Percentiles rank a stretch among this genome's conserved stretches.
Evolutionary conservation across 2,888 invertebrate species (phyloP).

Genomic region (Augiades crinisus): DNA sequence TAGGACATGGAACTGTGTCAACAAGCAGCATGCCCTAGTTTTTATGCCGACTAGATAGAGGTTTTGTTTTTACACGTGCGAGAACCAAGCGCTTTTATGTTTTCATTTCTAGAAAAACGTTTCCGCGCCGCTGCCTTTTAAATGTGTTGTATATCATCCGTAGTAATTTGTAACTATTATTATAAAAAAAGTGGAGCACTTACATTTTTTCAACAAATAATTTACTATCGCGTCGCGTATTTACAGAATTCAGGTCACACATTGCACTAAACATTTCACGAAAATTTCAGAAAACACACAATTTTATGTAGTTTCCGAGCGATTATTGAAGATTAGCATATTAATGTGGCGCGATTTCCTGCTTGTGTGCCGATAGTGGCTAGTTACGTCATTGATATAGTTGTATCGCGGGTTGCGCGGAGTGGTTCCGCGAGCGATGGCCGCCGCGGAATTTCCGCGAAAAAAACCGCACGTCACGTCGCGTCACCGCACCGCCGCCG

Average conservation of each 20-base stretch:
- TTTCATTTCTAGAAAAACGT: conserved; percentile 18
- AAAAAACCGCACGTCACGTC: conserved; percentile 69
- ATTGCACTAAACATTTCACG: neutral
- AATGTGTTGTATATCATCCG: conserved; percentile 1
- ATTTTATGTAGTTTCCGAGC: too few relatives aligned
- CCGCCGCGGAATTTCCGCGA: conserved; percentile 75
- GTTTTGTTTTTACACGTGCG: conserved; percentile 45
- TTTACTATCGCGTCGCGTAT: too few relatives aligned
- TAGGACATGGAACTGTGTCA: conserved; percentile 69
- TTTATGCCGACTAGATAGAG: conserved; percentile 47
- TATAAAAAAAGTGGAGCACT: neutral
- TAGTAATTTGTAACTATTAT: neutral
- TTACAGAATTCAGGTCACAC: neutral
- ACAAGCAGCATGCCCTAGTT: conserved; percentile 71
- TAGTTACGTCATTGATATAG: conserved; percentile 15
- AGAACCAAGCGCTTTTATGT: conserved; percentile 27
- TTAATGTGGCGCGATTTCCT: neutral
- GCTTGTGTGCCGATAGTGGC: conserved; percentile 7
- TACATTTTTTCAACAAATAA: neutral
- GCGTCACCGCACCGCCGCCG: conserved; percentile 48
- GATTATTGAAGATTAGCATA: neutral
- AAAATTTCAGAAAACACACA: neutral
- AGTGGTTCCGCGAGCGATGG: conserved; percentile 51
- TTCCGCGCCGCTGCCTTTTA: conserved; percentile 21
- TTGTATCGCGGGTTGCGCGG: conserved; percentile 16